A percentile compares a stretch with the other conserved stretches of the same genome.
Conservation (phyloP, 1,140 invertebrate species). For the Laodelphax striatellus region DNA sequence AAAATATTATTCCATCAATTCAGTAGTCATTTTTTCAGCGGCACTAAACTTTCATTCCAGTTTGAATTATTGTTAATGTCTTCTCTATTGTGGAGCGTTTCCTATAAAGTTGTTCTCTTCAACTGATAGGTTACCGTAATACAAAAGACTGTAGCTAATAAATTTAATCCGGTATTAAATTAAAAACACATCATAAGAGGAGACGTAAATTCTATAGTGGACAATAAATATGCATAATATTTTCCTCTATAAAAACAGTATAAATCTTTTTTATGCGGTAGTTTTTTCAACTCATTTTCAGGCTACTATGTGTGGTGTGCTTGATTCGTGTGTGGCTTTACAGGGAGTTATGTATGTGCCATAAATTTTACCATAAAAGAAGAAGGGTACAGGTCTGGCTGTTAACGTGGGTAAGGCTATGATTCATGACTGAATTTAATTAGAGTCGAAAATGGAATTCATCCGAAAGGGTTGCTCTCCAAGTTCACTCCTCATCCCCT, state of each 20-base stretch:
- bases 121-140: too few species aligned
- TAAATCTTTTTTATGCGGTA: slow-evolving; percentile 7
- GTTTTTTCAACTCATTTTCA: slow-evolving; percentile 3
- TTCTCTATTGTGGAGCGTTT: too few species aligned
- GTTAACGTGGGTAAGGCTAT: slow-evolving; percentile 2
- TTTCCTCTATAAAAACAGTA: slow-evolving; percentile 5
- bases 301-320: background rate
- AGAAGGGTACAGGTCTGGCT: slow-evolving; percentile 1
- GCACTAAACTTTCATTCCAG: too few species aligned
- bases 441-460: slow-evolving; percentile 7
- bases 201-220: slow-evolving; percentile 1
- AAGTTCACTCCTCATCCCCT: background rate
- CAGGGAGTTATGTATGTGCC: background rate
- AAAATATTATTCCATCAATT: too few species aligned
- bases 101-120: too few species aligned
- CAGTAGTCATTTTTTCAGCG: too few species aligned
- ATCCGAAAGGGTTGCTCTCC: background rate
- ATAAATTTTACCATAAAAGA: slow-evolving; percentile 7
- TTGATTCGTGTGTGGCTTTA: too few species aligned
- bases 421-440: slow-evolving; percentile 9
- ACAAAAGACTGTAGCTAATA: slow-evolving; percentile 1
- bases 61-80: too few species aligned
- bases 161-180: slow-evolving; percentile 4
- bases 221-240: slow-evolving; percentile 11
- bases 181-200: slow-evolving; percentile 8